Percentiles rank a stretch among this genome's conserved stretches.
Conservation (phyloP, 2,888 invertebrate species). For the Dryomyza anilis region DNA sequence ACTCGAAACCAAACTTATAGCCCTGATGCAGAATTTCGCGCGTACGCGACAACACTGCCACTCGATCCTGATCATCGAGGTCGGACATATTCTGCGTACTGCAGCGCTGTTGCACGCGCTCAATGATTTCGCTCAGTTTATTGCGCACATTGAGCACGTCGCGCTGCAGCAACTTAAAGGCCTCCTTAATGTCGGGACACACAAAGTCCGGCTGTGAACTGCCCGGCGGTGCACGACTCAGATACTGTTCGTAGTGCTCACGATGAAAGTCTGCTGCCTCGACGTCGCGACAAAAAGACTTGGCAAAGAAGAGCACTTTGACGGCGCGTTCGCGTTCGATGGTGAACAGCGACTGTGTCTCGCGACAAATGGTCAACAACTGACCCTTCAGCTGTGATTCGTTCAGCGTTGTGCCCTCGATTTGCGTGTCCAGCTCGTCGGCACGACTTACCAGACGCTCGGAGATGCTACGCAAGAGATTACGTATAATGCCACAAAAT, state of each 20-base stretch:
- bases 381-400: slow-evolving; percentile 58
- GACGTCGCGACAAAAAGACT: slow-evolving; percentile 73
- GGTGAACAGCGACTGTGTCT: slow-evolving; percentile 79
- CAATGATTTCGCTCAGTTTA: slow-evolving; percentile 60
- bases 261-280: slow-evolving; percentile 64
- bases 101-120: slow-evolving; percentile 55
- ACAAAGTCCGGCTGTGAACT: slow-evolving; percentile 62
- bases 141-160: slow-evolving; percentile 57
- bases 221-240: slow-evolving; percentile 43
- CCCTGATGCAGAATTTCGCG: slow-evolving; percentile 83
- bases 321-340: slow-evolving; percentile 79
- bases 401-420: slow-evolving; percentile 51
- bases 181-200: slow-evolving; percentile 67
- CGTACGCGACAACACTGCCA: slow-evolving; percentile 68
- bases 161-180: slow-evolving; percentile 67
- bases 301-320: slow-evolving; percentile 82
- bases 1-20: slow-evolving; percentile 88
- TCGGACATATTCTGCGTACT: slow-evolving; percentile 52
- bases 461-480: slow-evolving; percentile 62
- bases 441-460: slow-evolving; percentile 62
- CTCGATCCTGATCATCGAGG: slow-evolving; percentile 62
- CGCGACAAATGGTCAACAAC: slow-evolving; percentile 69
- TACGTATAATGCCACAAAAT: slow-evolving; percentile 70
- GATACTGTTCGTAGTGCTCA: slow-evolving; percentile 59
- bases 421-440: slow-evolving; percentile 59